Base-by-base conservation (phyloP, 2,113 vertebrate species). In the Peromyscus polionotus region DNA sequence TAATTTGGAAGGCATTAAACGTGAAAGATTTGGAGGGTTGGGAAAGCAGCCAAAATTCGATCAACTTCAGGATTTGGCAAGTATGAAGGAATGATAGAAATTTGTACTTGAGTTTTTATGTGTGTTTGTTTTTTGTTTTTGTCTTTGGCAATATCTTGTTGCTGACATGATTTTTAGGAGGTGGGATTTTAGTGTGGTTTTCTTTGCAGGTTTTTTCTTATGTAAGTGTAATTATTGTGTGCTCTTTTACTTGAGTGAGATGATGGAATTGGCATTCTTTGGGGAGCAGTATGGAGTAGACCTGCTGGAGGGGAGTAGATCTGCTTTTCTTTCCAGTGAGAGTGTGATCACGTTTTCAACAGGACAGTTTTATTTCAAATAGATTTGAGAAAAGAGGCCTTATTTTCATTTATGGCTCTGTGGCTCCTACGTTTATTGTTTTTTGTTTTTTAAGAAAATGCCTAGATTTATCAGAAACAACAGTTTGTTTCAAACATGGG, bases 381-480 rank as follows among this genome's bases (percentile, higher is more conserved):
- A 88, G 45, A 83, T 91, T 48, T 72, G 86, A 61, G 61, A 81
- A 94, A 76, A 84, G 16, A 89, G 26, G 28, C 24, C 45, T 81
- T 81, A 51, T 84, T 48, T 96, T 31, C 81, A 42, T 90, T 80
- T 91, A 48, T 90, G 85, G 63, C 28, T 63, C 57, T 92, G 48
- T 90, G 86, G 42, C 36, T 65, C 63, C 94, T 91, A 80, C 70
- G 42, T 94, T 95, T 90, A 72, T 22, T 80, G 0, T 10, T 67
- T 79, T 42, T 75, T 96, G 12, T 87, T 84, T 67, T 95, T 85
- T 90, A 95, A 83, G 79, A 90, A 95, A 72, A 90, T 80, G 28
- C 19, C 67, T 63, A 8, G 22, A 31, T 96, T 94, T 19, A 84
- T 89, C 61, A 88, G 59, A 88, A 94, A 72, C 57, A 51, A 42